A percentile compares a stretch with the other conserved stretches of the same genome.
phyloP scores from a whole-genome alignment of 2,797 vertebrate species.

The Sternarchorhynchus goeldii region DNA sequence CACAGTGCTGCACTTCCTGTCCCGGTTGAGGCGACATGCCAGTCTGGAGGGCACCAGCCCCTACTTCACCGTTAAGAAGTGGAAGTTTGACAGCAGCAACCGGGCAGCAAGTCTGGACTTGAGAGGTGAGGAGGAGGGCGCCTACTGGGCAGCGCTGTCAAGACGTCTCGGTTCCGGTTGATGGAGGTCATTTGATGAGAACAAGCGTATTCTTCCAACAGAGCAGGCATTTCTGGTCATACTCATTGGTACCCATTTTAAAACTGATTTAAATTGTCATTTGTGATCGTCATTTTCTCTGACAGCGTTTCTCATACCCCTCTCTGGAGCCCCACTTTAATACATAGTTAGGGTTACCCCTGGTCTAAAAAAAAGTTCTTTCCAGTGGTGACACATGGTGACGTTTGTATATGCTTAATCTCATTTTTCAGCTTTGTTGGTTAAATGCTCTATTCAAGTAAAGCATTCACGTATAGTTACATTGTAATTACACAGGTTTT shows the following conservation, averaged over 20 bases:
- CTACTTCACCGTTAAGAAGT: conserved; percentile 90
- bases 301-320: too few relatives aligned
- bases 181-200: background rate
- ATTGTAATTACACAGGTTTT: background rate
- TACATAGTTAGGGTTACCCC: background rate
- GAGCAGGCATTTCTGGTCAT: background rate
- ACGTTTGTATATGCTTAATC: too few relatives aligned
- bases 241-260: too few relatives aligned
- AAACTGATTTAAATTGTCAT: too few relatives aligned
- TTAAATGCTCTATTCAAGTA: too few relatives aligned
- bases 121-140: conserved; percentile 78
- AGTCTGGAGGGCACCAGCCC: conserved; percentile 93
- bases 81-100: conserved; percentile 91
- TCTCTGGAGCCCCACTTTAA: background rate
- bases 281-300: too few relatives aligned
- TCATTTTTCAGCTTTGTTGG: too few relatives aligned
- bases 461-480: background rate
- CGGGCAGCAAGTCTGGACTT: conserved; percentile 92
- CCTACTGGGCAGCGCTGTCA: background rate
- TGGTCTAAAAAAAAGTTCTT: background rate
- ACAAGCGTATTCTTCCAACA: too few relatives aligned
- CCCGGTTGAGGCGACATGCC: conserved; percentile 88
- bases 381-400: too few relatives aligned
- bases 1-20: conserved; percentile 86
- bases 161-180: background rate